Evolutionary conservation across 2,888 invertebrate species (phyloP), one percentile per base, ranked within the genome.

Genomic region (Cephalotes varians): DNA sequence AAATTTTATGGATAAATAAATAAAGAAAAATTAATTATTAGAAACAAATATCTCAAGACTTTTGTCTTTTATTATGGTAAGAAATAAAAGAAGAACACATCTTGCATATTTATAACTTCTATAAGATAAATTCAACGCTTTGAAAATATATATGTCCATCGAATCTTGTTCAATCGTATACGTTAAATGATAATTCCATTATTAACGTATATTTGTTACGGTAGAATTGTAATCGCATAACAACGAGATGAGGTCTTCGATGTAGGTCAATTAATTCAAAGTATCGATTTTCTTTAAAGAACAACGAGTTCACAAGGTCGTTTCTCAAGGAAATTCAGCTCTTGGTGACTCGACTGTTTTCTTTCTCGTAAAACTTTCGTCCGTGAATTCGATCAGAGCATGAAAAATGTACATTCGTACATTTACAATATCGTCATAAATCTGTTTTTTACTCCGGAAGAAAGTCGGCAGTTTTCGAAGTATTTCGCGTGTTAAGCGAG

Each of bases 251-350:
- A 86, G 83, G 81, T 82, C 83, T 77, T 84, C 77, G 82, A 89
- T 89, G 83, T 89, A 86, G 89, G 89, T 89, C 85, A 89, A 89
- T 89, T 89, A 86, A 86, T 88, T 88, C 85, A 79, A 82, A 83
- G 54, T 77, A 89, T 89, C 85, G 89, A 89, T 89, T 89, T 86
- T 81, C 69, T 77, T 65, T 60, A 60, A 54, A 31, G 69, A 74
- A 60, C 62, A 81, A 79, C 82, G 69, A 82, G 79, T 44, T 73
- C 79, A 49, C 84, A 86, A 86, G 82, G 87, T 64, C 85, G 81
- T 65, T 81, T 85, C 47, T 2, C 7, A 12, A 37, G 37, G 37
- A 51, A 67, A 84, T 77, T 81, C 28, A 82, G 18, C 44, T 81
- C 81, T 74, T 71, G 37, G 15, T 31, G 37, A 54, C 44, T 37